phyloP scores from a whole-genome alignment of 2,888 invertebrate species.

The Sycophila texana region DNA sequence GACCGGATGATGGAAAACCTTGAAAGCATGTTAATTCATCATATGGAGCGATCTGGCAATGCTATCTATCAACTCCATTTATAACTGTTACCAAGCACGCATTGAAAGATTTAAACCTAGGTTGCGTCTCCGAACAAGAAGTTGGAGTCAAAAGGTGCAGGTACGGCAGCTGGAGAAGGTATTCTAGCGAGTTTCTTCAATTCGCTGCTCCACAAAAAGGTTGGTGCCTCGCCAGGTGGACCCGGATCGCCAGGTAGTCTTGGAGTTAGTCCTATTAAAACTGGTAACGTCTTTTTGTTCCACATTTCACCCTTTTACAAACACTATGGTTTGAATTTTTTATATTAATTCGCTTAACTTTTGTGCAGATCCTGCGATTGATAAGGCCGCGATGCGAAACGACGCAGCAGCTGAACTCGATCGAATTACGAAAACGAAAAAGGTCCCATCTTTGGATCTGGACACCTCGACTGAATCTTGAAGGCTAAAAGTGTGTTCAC shows the following conservation, averaged over 20 bases:
- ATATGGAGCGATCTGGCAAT: constrained; percentile 68
- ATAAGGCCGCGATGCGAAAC: constrained; percentile 86
- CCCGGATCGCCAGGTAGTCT: constrained; percentile 73
- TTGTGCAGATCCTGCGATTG: constrained; percentile 74
- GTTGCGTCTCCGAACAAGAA: constrained; percentile 82
- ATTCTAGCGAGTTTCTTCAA: constrained; percentile 99
- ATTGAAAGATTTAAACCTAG: constrained; percentile 63
- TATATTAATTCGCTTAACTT: not conserved
- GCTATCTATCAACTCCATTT: constrained; percentile 35
- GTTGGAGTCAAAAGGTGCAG: constrained; percentile 77
- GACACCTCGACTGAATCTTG: constrained; percentile 70
- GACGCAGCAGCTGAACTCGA: constrained; percentile 96
- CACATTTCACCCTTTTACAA: too few species aligned
- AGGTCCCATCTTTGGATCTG: constrained; percentile 74
- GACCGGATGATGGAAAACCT: constrained; percentile 34
- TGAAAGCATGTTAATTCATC: constrained; percentile 71
- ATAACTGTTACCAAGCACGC: constrained; percentile 56
- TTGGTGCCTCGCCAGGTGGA: constrained; percentile 79
- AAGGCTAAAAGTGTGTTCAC: constrained; percentile 47
- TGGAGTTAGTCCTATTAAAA: constrained; percentile 64
- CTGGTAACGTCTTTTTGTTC: constrained; percentile 55
- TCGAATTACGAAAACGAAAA: constrained; percentile 87
- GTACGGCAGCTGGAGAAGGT: constrained; percentile 89
- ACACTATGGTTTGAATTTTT: not conserved
- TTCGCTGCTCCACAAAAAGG: constrained; percentile 96